Base-by-base conservation (phyloP, 2,888 invertebrate genomes). In the Megastigmus dorsalis region DNA sequence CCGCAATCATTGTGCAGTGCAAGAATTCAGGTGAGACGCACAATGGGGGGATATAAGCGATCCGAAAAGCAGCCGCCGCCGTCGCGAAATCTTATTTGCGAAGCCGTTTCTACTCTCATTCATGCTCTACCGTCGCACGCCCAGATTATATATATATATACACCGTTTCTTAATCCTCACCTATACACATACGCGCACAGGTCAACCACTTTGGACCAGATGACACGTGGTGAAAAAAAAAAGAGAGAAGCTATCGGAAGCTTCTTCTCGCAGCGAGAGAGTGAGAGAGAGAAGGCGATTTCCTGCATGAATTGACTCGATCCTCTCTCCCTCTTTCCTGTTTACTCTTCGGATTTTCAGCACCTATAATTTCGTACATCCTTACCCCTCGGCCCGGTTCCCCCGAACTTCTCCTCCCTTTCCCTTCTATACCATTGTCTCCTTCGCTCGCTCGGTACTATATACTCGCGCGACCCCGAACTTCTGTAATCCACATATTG, bases 331-430 rank as follows among this genome's bases (percentile, higher is more conserved):
- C 77, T 80, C 81, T 83, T n/a, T 84, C 84, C 86, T 85, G 86
- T 86, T 87, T 87, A 82, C 84, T 77, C 82, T 80, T 76, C 81
- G 83, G 84, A 86, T 87, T 85, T 85, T 81, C 84, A 85, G 82
- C 87, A 86, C 87, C 87, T 87, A 86, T 87, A 86, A 86, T 86
- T 86, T 87, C 82, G 75, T 54, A 54, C 74, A 73, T 78, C 79
- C 57, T 38, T 43, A 13, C 59, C 50, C 55, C 36, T 7, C 26
- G 50, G 26, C 76, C 76, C 77, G 63, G 62, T 75, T 76, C 66
- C 72, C 68, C 62, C 66, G n/a, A n/a, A n/a, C 63, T 41, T 63
- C 70, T 63, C 67, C 28, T 69, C 6, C 48, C 36, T 4, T 18
- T 52, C 18, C 50, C n/a, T 57, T 57, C 28, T 60, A 18, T 36